phyloP scores from a whole-genome alignment of 2,113 vertebrate species.

The Gopherus evgoodei region DNA sequence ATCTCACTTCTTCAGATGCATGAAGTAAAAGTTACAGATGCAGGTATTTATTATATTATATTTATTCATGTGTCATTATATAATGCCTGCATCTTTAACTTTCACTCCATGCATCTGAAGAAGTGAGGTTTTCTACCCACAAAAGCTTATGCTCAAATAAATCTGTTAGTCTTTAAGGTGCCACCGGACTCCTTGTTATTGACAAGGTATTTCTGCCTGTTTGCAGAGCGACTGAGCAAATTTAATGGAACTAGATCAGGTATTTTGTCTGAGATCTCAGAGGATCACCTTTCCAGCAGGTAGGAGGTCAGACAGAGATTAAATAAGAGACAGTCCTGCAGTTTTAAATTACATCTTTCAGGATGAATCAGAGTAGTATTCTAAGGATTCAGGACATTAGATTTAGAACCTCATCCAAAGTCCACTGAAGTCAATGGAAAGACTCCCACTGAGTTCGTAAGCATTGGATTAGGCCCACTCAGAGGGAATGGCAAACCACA shows the following conservation, averaged over 20 bases:
- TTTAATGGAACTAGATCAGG: neutral
- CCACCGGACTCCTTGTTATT: too few species aligned
- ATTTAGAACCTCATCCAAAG: neutral
- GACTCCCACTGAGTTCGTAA: neutral
- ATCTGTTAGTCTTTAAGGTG: too few species aligned
- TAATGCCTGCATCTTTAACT: too few species aligned
- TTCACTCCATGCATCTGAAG: too few species aligned
- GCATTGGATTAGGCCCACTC: neutral
- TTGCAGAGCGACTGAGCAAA: neutral
- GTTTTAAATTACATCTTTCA: neutral
- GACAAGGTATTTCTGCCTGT: neutral
- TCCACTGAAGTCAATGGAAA: neutral
- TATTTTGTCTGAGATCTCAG: neutral
- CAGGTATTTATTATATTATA: too few species aligned
- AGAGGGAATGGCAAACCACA: neutral
- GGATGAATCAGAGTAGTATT: neutral
- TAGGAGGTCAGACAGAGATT: neutral
- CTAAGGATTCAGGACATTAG: neutral
- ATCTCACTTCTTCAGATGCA: too few species aligned
- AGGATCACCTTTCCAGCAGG: slow-evolving; percentile 1
- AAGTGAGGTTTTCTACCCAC: too few species aligned
- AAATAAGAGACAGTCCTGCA: neutral
- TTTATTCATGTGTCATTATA: too few species aligned
- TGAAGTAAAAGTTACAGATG: too few species aligned
- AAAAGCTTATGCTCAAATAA: too few species aligned